A percentile compares a stretch with the other conserved stretches of the same genome.
These are phyloP conservation scores for Temnothorax longispinosus DNA, from an alignment of 1,140 invertebrate genomes.

Conservation along the genomic window DNA sequence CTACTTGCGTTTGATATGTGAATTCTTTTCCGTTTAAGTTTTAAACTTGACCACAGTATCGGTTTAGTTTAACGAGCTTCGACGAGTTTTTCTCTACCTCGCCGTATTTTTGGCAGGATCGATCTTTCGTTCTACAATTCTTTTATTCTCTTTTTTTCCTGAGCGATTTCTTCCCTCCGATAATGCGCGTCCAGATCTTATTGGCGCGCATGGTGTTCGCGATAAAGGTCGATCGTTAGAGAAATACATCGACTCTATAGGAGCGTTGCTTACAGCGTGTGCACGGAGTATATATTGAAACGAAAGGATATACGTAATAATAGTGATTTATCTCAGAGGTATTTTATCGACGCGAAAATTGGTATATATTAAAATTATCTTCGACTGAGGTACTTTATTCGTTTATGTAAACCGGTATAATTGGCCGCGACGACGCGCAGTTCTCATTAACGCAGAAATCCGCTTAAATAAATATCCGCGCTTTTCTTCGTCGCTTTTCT, in stretches of 20 bases:
- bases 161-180: not conserved
- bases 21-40: conserved; percentile 48
- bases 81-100: conserved; percentile 38
- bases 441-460: conserved; percentile 42
- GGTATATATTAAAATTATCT: conserved; percentile 39
- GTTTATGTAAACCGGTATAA: conserved; percentile 28
- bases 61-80: conserved; percentile 23
- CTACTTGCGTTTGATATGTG: conserved; percentile 38
- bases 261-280: not conserved
- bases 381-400: conserved; percentile 18
- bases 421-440: not conserved
- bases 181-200: not conserved
- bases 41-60: conserved; percentile 38
- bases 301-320: conserved; percentile 41
- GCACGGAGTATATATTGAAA: not conserved
- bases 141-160: conserved; percentile 8
- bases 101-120: conserved; percentile 10
- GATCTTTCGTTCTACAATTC: conserved; percentile 32
- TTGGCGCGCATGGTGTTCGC: not conserved
- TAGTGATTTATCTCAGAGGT: conserved; percentile 33
- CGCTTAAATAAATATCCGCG: conserved; percentile 47
- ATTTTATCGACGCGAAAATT: not conserved
- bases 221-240: not conserved
- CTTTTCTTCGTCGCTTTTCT: not conserved
- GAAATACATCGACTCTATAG: not conserved